Conservation (phyloP, 1,140 invertebrate genomes). For the Neodiprion fabricii region DNA sequence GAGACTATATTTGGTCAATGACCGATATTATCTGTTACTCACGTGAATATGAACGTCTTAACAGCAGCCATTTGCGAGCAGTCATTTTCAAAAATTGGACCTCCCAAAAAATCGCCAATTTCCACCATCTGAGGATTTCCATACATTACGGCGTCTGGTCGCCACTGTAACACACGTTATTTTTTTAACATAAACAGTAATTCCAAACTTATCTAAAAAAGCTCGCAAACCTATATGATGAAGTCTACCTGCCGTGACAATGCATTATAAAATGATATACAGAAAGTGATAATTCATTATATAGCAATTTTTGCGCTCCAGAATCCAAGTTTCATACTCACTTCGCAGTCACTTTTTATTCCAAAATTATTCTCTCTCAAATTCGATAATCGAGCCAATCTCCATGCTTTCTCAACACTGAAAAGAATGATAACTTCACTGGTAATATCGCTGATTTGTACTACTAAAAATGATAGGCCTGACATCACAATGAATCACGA, state of each 20-base stretch:
- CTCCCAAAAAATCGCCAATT: slow-evolving; percentile 11
- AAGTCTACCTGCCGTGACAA: too few relatives aligned
- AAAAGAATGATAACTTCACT: slow-evolving; percentile 13
- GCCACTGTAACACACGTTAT: slow-evolving; percentile 29
- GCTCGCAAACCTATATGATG: too few relatives aligned
- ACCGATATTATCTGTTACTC: background rate
- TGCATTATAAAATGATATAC: too few relatives aligned
- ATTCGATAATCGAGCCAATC: slow-evolving; percentile 20
- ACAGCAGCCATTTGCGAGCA: background rate
- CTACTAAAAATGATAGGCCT: too few relatives aligned
- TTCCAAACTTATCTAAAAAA: background rate
- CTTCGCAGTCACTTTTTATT: slow-evolving; percentile 16
- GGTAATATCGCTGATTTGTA: background rate
- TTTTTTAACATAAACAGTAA: background rate
- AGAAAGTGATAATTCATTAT: too few relatives aligned
- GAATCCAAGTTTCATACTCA: slow-evolving; percentile 17
- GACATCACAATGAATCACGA: too few relatives aligned
- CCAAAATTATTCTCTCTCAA: slow-evolving; percentile 26
- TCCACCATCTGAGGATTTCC: slow-evolving; percentile 23
- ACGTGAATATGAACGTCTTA: slow-evolving; percentile 9
- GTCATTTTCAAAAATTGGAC: slow-evolving; percentile 24
- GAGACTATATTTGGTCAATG: too few relatives aligned
- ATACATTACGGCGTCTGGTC: slow-evolving; percentile 26
- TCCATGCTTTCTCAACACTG: slow-evolving; percentile 11
- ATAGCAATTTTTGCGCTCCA: background rate